Evolutionary conservation across 2,888 invertebrate genomes (phyloP).

Genomic region (Ichneumon xanthorius): DNA sequence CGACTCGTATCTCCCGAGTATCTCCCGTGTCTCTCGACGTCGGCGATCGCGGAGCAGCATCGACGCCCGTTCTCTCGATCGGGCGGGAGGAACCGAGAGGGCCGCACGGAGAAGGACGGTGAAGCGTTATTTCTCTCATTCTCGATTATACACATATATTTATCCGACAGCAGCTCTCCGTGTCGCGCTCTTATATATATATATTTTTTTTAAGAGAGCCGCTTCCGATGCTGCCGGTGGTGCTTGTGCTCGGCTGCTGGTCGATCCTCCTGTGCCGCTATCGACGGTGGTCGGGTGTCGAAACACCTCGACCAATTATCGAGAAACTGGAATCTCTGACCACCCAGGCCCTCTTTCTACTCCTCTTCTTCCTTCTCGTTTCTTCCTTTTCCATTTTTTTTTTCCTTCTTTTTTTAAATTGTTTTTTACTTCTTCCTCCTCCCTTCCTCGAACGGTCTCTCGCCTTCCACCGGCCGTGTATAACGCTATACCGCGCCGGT

Average conservation of each 20-base stretch:
- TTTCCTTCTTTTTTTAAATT: conserved; percentile 21
- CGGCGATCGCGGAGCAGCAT: conserved; percentile 12
- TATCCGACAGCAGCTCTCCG: conserved; percentile 30
- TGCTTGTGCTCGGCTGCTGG: neutral
- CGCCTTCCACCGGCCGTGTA: conserved; percentile 51
- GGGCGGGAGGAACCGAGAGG: conserved; percentile 35
- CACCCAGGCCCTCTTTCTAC: conserved; percentile 69
- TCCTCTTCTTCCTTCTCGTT: conserved; percentile 61
- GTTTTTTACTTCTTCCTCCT: conserved; percentile 47
- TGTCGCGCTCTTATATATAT: conserved; percentile 15
- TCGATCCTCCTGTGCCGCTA: conserved; percentile 64
- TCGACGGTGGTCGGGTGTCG: conserved; percentile 83
- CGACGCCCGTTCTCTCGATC: conserved; percentile 1
- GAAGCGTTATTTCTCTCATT: conserved; percentile 46
- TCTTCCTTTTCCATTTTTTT: conserved; percentile 35
- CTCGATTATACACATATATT: conserved; percentile 36
- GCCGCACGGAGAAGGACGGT: neutral
- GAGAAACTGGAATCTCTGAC: conserved; percentile 84
- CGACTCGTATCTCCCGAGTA: conserved; percentile 77
- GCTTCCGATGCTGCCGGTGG: conserved; percentile 41
- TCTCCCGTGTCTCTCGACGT: conserved; percentile 71
- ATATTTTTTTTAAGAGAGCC: conserved; percentile 51
- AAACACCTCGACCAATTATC: conserved; percentile 85
- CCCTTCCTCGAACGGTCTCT: conserved; percentile 42
- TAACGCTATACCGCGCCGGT: conserved; percentile 53